Evolutionary conservation across 2,113 vertebrate species (phyloP).

Genomic region (Ictalurus punctatus): DNA sequence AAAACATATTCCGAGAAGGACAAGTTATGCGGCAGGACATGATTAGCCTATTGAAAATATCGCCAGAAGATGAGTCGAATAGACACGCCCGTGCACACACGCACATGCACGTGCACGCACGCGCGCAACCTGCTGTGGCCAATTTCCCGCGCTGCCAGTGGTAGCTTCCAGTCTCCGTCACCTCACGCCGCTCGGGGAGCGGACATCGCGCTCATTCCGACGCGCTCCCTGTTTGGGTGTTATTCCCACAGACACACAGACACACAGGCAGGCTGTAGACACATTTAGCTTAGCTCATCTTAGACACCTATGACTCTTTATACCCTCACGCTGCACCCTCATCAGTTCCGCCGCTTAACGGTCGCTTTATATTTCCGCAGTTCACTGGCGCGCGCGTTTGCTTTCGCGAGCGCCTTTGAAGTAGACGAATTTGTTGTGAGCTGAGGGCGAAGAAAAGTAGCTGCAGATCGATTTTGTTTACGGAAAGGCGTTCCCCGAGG

Average conservation of each 20-base stretch:
- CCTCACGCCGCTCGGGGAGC: slow-evolving; percentile 48
- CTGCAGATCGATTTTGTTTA: background rate
- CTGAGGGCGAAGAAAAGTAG: slow-evolving; percentile 3
- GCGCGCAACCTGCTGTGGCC: background rate
- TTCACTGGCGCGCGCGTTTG: background rate
- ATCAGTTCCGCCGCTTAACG: background rate
- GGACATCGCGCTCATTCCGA: slow-evolving; percentile 58
- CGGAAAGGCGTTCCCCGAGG: slow-evolving; percentile 41
- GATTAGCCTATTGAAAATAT: background rate
- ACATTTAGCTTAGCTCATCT: slow-evolving; percentile 34
- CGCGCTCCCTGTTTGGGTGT: slow-evolving; percentile 50
- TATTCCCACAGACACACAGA: slow-evolving; percentile 46
- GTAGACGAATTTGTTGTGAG: slow-evolving; percentile 10
- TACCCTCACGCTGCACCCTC: background rate
- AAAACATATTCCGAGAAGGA: background rate
- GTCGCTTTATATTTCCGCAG: background rate
- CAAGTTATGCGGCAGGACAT: background rate
- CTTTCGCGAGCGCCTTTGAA: background rate
- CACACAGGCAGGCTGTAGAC: slow-evolving; percentile 31
- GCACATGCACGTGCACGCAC: background rate
- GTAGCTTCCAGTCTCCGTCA: slow-evolving; percentile 66
- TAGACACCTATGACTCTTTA: background rate
- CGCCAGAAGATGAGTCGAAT: background rate
- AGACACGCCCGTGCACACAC: slow-evolving; percentile 1
- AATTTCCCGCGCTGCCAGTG: slow-evolving; percentile 58